phyloP scores from a whole-genome alignment of 2,113 vertebrate genomes.

The Apteryx mantelli region DNA sequence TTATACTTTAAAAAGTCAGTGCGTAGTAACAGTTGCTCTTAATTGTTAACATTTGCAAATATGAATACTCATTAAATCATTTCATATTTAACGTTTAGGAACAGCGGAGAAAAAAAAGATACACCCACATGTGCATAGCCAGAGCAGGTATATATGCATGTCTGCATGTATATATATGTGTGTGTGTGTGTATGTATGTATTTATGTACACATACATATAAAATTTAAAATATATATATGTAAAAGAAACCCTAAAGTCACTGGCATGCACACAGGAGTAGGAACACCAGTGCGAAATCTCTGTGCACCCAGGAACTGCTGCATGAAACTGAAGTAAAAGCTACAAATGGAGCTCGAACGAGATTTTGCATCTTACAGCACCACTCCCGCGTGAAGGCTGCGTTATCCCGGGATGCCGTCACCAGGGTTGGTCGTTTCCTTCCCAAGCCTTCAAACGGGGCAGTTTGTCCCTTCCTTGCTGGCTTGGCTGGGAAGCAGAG shows the following conservation, averaged over 20 bases:
- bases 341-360: not conserved
- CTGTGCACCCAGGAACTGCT: fast-evolving
- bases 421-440: too few species aligned
- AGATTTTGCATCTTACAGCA: fast-evolving
- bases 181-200: too few species aligned
- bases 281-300: not conserved
- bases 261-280: not conserved
- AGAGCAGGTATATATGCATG: too few species aligned
- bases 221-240: not conserved
- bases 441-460: not conserved
- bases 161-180: too few species aligned
- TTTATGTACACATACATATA: too few species aligned
- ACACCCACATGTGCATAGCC: too few species aligned
- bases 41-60: not conserved
- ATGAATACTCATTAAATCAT: too few species aligned
- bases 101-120: not conserved
- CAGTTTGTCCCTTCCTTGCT: not conserved
- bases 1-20: not conserved
- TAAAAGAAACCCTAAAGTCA: not conserved
- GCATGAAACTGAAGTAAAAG: not conserved
- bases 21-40: too few species aligned
- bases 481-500: not conserved
- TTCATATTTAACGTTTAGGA: not conserved
- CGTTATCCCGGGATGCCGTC: not conserved
- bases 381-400: not conserved